A percentile compares a stretch with the other conserved stretches of the same genome.
Evolutionary conservation across 2,113 vertebrate species (phyloP).

Genomic region (Actenoides lindsayi): DNA sequence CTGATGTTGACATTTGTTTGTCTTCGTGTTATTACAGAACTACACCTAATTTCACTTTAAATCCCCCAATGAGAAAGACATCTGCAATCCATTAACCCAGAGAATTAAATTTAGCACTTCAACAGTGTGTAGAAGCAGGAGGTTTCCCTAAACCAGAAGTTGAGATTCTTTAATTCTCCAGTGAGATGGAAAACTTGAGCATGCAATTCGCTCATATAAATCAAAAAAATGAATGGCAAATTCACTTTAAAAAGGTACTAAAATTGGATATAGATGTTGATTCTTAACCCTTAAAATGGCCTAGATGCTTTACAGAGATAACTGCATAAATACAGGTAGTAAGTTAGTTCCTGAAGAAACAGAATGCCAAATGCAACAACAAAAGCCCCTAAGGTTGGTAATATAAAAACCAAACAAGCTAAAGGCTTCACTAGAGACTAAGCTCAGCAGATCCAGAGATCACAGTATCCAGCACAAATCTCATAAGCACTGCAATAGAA

Average conservation of each 20-base stretch:
- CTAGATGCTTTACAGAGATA: background rate
- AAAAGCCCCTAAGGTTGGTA: background rate
- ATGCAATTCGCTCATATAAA: constrained; percentile 49
- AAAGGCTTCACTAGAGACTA: background rate
- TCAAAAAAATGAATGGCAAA: constrained; percentile 25
- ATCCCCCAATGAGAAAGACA: constrained; percentile 63
- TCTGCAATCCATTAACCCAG: constrained; percentile 68
- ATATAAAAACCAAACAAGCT: background rate
- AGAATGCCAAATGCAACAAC: background rate
- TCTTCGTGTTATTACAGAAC: constrained; percentile 60
- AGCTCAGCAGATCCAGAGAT: background rate
- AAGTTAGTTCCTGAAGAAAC: background rate
- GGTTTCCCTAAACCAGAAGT: constrained; percentile 67
- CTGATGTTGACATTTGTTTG: constrained; percentile 62
- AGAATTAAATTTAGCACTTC: constrained; percentile 72
- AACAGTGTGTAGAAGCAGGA: constrained; percentile 54
- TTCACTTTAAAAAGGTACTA: constrained; percentile 7
- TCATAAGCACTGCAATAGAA: background rate
- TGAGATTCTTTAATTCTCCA: constrained; percentile 71
- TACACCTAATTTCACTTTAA: constrained; percentile 68
- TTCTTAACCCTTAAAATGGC: constrained; percentile 1
- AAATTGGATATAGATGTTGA: background rate
- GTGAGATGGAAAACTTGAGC: constrained; percentile 61
- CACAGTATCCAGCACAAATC: background rate
- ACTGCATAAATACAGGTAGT: background rate